Conservation (phyloP, 2,888 invertebrate species). For the Caprella mutica region DNA sequence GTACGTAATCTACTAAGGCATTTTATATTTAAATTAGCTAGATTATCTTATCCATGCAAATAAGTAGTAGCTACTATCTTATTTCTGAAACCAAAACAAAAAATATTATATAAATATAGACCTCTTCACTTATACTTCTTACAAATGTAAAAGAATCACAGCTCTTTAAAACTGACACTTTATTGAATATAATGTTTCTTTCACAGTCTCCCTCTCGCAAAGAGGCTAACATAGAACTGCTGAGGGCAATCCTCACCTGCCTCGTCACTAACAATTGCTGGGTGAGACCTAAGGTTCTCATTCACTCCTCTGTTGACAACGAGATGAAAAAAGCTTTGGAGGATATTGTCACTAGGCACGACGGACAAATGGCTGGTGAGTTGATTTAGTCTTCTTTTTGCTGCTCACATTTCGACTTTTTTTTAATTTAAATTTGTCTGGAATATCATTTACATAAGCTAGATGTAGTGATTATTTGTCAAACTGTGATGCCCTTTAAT, state of each 20-base stretch:
- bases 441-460: no score
- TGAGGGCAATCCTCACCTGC: conserved; percentile 74
- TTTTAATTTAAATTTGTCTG: neutral
- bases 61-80: no score
- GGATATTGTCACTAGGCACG: conserved; percentile 76
- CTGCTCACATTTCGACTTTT: neutral
- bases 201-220: conserved; percentile 75
- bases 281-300: conserved; percentile 65
- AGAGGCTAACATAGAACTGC: conserved; percentile 87
- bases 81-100: no score
- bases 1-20: no score
- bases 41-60: no score
- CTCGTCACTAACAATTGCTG: conserved; percentile 65
- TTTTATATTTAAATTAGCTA: no score
- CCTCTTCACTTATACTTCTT: no score
- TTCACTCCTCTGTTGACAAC: conserved; percentile 69
- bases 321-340: conserved; percentile 40
- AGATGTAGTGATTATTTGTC: no score
- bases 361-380: conserved; percentile 59
- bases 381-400: neutral
- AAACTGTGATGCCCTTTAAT: no score
- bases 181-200: conserved; percentile 5
- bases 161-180: no score
- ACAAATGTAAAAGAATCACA: no score
- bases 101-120: no score